phyloP scores from a whole-genome alignment of 2,797 vertebrate genomes.

The Crossoptilon crossoptilon region DNA sequence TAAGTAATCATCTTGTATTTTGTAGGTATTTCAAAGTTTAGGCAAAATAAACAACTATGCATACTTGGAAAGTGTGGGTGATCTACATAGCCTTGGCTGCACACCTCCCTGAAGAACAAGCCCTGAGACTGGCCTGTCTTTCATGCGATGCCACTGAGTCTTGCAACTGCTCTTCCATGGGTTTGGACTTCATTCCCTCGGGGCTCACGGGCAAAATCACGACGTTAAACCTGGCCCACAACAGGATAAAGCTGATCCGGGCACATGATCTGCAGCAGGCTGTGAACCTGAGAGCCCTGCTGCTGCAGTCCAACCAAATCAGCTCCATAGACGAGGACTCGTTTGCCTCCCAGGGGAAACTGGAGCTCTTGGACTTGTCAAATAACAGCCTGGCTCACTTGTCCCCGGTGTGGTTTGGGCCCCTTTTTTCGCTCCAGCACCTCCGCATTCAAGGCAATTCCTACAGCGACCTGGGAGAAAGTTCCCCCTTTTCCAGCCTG shows the following conservation, averaged over 20 bases:
- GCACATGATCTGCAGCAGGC: slow-evolving; percentile 72
- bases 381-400: slow-evolving; percentile 75
- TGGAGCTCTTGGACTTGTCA: slow-evolving; percentile 83
- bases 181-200: slow-evolving; percentile 71
- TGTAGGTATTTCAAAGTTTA: not conserved
- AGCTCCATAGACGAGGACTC: slow-evolving; percentile 71
- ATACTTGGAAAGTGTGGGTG: slow-evolving; percentile 32
- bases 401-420: slow-evolving; percentile 79
- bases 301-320: slow-evolving; percentile 77
- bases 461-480: slow-evolving; percentile 77
- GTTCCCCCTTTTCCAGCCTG: slow-evolving; percentile 76
- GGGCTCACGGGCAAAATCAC: slow-evolving; percentile 51
- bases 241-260: slow-evolving; percentile 72
- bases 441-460: slow-evolving; percentile 81
- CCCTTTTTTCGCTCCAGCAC: slow-evolving; percentile 73
- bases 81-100: slow-evolving; percentile 1
- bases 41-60: not conserved
- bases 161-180: slow-evolving; percentile 77
- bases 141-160: slow-evolving; percentile 48
- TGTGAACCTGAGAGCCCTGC: slow-evolving; percentile 71
- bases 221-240: slow-evolving; percentile 79
- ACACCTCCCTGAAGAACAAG: slow-evolving; percentile 11
- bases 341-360: slow-evolving; percentile 69
- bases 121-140: slow-evolving; percentile 15
- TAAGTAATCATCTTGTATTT: not conserved